phyloP scores from a whole-genome alignment of 2,888 invertebrate genomes.

The Drosophila pegasa region DNA sequence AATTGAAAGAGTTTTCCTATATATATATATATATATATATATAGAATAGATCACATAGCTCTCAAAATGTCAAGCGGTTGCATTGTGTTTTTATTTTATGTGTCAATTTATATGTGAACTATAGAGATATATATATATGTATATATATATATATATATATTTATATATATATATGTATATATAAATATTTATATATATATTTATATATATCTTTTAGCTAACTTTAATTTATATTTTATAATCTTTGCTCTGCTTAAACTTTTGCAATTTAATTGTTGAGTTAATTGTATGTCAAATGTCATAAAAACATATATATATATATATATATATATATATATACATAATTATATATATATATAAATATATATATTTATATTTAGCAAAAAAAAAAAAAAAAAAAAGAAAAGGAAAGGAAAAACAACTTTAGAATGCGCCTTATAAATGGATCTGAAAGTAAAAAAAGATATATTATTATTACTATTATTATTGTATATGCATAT shows the following conservation, averaged over 20 bases:
- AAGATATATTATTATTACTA: slow-evolving; percentile 34
- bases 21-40: slow-evolving; percentile 2
- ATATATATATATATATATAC: neutral
- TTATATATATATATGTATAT: neutral
- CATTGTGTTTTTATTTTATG: slow-evolving; percentile 8
- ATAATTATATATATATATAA: slow-evolving; percentile 16
- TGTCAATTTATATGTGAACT: neutral
- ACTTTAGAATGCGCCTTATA: slow-evolving; percentile 79
- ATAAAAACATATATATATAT: slow-evolving; percentile 18
- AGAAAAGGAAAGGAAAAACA: slow-evolving; percentile 55
- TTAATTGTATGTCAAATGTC: slow-evolving; percentile 64
- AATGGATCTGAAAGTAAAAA: slow-evolving; percentile 72
- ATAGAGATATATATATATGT: neutral
- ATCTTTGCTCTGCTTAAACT: slow-evolving; percentile 44
- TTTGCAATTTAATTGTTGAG: slow-evolving; percentile 65
- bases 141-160: neutral
- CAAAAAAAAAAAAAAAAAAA: slow-evolving; percentile 52
- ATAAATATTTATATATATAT: slow-evolving; percentile 8
- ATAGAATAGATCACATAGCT: slow-evolving; percentile 15
- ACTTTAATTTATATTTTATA: slow-evolving; percentile 23
- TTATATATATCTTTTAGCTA: slow-evolving; percentile 6
- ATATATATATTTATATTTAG: slow-evolving; percentile 9
- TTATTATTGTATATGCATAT: slow-evolving; percentile 43
- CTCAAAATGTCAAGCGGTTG: slow-evolving; percentile 17
- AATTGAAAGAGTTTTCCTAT: slow-evolving; percentile 10